Percentiles rank a stretch among this genome's conserved stretches.
These are phyloP conservation scores for Cyphomyrus discorhynchus DNA, from an alignment of 2,113 vertebrate genomes.

Conservation along the genomic window DNA sequence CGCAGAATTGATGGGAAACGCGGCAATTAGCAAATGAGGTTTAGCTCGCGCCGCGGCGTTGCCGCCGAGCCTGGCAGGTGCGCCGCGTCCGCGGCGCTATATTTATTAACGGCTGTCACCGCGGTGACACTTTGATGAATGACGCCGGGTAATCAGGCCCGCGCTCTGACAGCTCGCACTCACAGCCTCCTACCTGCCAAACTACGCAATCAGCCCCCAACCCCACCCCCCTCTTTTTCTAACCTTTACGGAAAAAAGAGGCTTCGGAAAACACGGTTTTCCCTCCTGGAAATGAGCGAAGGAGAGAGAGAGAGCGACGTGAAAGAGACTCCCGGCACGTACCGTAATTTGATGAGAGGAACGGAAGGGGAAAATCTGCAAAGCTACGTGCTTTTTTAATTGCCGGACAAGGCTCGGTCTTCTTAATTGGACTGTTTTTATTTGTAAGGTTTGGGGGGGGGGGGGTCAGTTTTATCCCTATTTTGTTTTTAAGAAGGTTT, in stretches of 20 bases:
- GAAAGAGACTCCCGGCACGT: slow-evolving; percentile 17
- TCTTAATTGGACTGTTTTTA: slow-evolving; percentile 53
- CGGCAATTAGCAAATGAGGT: slow-evolving; percentile 99
- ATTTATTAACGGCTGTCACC: slow-evolving; percentile 99
- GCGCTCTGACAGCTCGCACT: slow-evolving; percentile 84
- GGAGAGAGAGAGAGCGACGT: slow-evolving; percentile 9
- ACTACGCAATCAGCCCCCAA: slow-evolving; percentile 64
- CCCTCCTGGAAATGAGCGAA: slow-evolving; percentile 40
- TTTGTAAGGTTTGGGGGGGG: slow-evolving; percentile 33
- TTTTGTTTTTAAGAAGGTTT: slow-evolving; percentile 53
- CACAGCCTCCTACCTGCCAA: slow-evolving; percentile 87
- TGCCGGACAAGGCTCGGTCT: slow-evolving; percentile 48
- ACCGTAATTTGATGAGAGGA: slow-evolving; percentile 36
- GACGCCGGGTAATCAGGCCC: slow-evolving; percentile 95
- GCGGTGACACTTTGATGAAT: slow-evolving; percentile 99
- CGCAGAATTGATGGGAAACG: slow-evolving; percentile 92
- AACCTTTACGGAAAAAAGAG: slow-evolving; percentile 39
- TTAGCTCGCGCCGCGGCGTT: slow-evolving; percentile 76
- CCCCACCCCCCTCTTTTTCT: slow-evolving; percentile 26
- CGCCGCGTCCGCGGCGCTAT: slow-evolving; percentile 88
- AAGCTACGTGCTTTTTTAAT: slow-evolving; percentile 56
- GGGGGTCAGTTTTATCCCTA: slow-evolving; percentile 40
- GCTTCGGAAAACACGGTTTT: slow-evolving; percentile 39
- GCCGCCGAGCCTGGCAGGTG: slow-evolving; percentile 86
- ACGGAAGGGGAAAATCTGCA: slow-evolving; percentile 40